A percentile compares a stretch with the other conserved stretches of the same genome.
These are phyloP conservation scores for Atherinosoma microstoma DNA, from an alignment of 2,797 vertebrate genomes.

Conservation along the genomic window DNA sequence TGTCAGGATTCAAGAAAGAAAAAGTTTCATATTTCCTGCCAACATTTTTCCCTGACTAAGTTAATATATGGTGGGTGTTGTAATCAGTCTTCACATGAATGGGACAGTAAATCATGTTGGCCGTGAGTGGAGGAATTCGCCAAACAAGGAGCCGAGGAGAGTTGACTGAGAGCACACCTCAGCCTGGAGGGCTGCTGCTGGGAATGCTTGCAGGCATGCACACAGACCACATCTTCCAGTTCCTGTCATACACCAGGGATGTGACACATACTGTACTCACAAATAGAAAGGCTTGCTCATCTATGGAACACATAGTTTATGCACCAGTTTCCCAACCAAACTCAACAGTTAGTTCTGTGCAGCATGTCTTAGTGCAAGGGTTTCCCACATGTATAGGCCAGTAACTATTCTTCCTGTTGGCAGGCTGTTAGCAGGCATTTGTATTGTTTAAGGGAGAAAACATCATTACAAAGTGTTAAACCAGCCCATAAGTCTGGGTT, in stretches of 20 bases:
- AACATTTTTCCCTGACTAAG: slow-evolving; percentile 31
- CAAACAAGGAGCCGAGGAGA: slow-evolving; percentile 76
- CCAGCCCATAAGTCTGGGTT: neutral
- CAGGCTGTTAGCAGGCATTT: too few species aligned
- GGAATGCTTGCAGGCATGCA: slow-evolving; percentile 23
- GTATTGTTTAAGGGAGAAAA: neutral
- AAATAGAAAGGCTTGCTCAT: slow-evolving; percentile 14
- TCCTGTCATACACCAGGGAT: slow-evolving; percentile 15
- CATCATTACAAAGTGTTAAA: neutral
- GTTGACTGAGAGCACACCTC: slow-evolving; percentile 34
- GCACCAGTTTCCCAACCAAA: neutral
- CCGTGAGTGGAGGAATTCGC: slow-evolving; percentile 68
- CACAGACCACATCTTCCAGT: slow-evolving; percentile 13
- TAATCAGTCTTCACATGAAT: slow-evolving; percentile 62
- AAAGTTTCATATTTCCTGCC: slow-evolving; percentile 7
- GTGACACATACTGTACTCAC: slow-evolving; percentile 1
- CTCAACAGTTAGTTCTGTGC: neutral
- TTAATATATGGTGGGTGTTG: slow-evolving; percentile 48
- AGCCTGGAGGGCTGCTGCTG: slow-evolving; percentile 5
- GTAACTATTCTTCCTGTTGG: neutral
- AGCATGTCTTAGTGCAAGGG: neutral
- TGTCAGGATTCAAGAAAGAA: slow-evolving; percentile 38
- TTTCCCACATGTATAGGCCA: too few species aligned
- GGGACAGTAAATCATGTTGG: slow-evolving; percentile 57
- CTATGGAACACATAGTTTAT: neutral